Conservation (phyloP, 1,140 invertebrate genomes). For the Hycleus phaleratus region DNA sequence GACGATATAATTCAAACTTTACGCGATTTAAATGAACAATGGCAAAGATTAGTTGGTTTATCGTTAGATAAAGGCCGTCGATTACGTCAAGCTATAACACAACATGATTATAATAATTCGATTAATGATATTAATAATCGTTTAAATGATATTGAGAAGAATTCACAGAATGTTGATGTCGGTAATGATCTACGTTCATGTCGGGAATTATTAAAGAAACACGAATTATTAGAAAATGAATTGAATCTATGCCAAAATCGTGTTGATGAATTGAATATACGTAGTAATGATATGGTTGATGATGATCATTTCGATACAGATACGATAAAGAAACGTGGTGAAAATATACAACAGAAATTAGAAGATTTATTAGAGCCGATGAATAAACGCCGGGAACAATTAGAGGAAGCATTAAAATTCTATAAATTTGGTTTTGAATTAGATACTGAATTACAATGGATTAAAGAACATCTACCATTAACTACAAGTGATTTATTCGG, state of each 20-base stretch:
- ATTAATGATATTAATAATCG: constrained; percentile 75
- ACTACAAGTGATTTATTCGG: constrained; percentile 69
- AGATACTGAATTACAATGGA: constrained; percentile 92
- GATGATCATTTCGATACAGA: constrained; percentile 90
- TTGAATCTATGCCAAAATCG: constrained; percentile 69
- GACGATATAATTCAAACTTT: constrained; percentile 59
- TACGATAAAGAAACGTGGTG: constrained; percentile 72
- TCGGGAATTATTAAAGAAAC: constrained; percentile 80
- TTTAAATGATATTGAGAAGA: constrained; percentile 67
- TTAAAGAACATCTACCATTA: constrained; percentile 77
- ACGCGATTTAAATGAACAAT: constrained; percentile 61
- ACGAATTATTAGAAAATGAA: constrained; percentile 75
- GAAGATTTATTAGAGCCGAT: constrained; percentile 56
- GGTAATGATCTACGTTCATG: constrained; percentile 81
- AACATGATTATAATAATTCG: constrained; percentile 68
- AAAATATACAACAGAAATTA: constrained; percentile 61
- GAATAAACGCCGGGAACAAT: constrained; percentile 57
- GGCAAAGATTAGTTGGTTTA: constrained; percentile 59
- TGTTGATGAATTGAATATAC: constrained; percentile 64
- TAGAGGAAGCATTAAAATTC: constrained; percentile 72
- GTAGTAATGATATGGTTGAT: constrained; percentile 82
- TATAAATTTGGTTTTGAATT: constrained; percentile 94
- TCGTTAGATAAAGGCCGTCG: constrained; percentile 80
- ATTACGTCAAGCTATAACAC: constrained; percentile 65
- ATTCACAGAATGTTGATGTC: constrained; percentile 70